Evolutionary conservation across 2,888 invertebrate species (phyloP).

Genomic region (Nomada ruficornis): DNA sequence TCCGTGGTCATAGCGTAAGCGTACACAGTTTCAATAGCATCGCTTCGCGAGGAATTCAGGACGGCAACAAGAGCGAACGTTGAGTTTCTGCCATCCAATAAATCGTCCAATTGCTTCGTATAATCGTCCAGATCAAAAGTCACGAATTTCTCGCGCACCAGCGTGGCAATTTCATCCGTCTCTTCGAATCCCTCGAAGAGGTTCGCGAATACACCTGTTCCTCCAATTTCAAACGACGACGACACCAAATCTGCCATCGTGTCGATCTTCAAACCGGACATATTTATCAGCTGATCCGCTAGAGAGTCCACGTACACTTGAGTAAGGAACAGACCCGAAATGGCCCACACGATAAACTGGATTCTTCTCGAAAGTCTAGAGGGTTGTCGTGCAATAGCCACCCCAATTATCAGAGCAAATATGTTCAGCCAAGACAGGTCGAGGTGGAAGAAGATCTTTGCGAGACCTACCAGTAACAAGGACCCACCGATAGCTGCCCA

Average conservation of each 20-base stretch:
- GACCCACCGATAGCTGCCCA: slow-evolving; percentile 73
- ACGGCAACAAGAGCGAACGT: slow-evolving; percentile 72
- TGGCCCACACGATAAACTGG: slow-evolving; percentile 76
- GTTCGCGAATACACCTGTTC: slow-evolving; percentile 62
- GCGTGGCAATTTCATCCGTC: slow-evolving; percentile 83
- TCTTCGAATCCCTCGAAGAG: slow-evolving; percentile 81
- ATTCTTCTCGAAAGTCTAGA: slow-evolving; percentile 69
- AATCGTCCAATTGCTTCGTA: slow-evolving; percentile 47
- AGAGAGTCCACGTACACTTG: slow-evolving; percentile 80
- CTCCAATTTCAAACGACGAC: slow-evolving; percentile 70
- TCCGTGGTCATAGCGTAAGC: slow-evolving; percentile 71
- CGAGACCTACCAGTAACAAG: slow-evolving; percentile 66
- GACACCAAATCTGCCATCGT: slow-evolving; percentile 70
- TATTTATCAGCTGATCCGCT: slow-evolving; percentile 76
- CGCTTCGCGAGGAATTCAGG: slow-evolving; percentile 70
- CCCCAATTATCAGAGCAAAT: slow-evolving; percentile 73
- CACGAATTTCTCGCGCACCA: slow-evolving; percentile 60
- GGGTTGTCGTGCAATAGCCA: slow-evolving; percentile 70
- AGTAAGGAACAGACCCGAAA: slow-evolving; percentile 77
- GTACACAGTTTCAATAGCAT: background rate
- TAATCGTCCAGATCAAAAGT: slow-evolving; percentile 66
- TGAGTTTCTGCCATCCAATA: slow-evolving; percentile 67
- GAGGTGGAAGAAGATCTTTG: slow-evolving; percentile 65
- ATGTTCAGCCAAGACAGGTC: slow-evolving; percentile 75
- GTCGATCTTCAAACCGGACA: slow-evolving; percentile 67